Conservation (phyloP, 1,140 invertebrate species). For the Acromyrmex echinatior region DNA sequence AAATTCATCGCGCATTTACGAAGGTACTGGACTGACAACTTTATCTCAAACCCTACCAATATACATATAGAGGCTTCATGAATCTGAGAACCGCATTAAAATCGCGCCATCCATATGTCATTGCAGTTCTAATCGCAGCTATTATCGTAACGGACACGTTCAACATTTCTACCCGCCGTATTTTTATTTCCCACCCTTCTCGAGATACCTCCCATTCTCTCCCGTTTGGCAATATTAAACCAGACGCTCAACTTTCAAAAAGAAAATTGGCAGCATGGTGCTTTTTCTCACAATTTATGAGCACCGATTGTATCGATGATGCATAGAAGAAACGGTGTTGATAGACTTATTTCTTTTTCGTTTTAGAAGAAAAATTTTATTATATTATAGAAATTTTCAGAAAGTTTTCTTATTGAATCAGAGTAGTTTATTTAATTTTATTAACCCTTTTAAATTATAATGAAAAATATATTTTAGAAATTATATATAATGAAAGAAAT, state of each 20-base stretch:
- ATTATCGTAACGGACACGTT: constrained; percentile 66
- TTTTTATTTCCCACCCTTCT: constrained; percentile 26
- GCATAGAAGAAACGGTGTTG: background rate
- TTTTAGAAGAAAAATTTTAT: background rate
- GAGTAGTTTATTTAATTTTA: background rate
- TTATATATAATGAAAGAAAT: background rate
- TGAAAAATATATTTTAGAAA: background rate
- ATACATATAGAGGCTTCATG: constrained; percentile 82
- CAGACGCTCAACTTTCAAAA: constrained; percentile 4
- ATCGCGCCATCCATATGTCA: constrained; percentile 81
- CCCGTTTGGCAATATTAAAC: constrained; percentile 29
- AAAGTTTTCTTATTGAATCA: background rate
- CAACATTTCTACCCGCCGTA: constrained; percentile 31
- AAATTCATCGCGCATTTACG: constrained; percentile 84
- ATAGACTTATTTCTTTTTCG: background rate
- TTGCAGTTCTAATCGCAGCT: constrained; percentile 76
- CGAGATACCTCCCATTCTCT: background rate
- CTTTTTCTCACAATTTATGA: background rate
- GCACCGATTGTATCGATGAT: background rate
- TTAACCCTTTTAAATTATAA: background rate
- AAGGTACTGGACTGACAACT: constrained; percentile 78
- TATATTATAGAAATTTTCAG: background rate
- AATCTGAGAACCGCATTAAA: constrained; percentile 79
- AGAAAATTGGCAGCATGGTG: constrained; percentile 4
- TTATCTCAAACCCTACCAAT: constrained; percentile 79